Base-by-base conservation (phyloP, 2,113 vertebrate genomes). In the Agapornis roseicollis region DNA sequence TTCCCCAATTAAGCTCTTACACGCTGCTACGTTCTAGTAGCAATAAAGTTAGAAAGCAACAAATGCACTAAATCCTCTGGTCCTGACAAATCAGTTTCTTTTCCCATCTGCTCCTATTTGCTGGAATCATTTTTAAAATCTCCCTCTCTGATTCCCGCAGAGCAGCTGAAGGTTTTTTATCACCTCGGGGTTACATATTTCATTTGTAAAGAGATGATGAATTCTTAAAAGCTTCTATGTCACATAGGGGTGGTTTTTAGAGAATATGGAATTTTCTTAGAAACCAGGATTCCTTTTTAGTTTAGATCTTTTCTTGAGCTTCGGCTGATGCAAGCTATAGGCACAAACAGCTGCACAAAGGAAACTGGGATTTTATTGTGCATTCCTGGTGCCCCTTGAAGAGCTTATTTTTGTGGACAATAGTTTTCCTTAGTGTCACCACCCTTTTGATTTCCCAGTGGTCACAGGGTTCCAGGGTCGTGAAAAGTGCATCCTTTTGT, bases 401-500 rank as follows among this genome's bases (percentile, higher is more conserved):
- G 94, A 97, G 91, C 96, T 96, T 97, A 93, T 96, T 96, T 92
- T 94, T 85, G 84, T 86, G 93, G 95, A 97, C 96, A 97, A 97
- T 97, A 71, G 95, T 94, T 94, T 97, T 92, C 93, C 95, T 96
- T 92, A 81, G 80, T 97, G 93, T 96, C 96, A 95, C 92, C 95
- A 96, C 94, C 95, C 96, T 96, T 97, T 95, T 94, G 93, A 94
- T 92, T 95, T 95, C 95, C 93, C 96, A 97, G 88, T 97, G 96
- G 97, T 95, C 96, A 91, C 94, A 95, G 94, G 93, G 96, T 95
- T 96, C 96, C 92, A 97, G 92, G 97, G 97, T 98, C 96, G 82
- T 85, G 90, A 94, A 97, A 96, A 97, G 97, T 97, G 92, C 97
- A 97, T 94, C 93, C 92, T 92, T 96, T 97, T 97, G 93, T 97